These are phyloP conservation scores for Syrista parreyssii DNA, from an alignment of 2,888 invertebrate species.

Conservation along the genomic window DNA sequence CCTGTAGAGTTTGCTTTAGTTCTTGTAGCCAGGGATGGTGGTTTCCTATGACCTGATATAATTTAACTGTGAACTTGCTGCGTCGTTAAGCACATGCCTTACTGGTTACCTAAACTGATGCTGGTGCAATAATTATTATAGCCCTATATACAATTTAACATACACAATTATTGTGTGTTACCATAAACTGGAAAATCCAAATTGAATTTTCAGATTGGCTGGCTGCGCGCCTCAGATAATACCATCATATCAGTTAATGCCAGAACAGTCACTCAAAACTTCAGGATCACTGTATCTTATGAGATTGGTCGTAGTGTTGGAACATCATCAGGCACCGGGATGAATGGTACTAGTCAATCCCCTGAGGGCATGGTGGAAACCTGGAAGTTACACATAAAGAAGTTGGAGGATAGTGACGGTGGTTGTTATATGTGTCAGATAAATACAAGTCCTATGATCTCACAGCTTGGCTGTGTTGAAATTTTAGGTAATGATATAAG, in stretches of 20 bases:
- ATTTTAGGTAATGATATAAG: constrained; percentile 77
- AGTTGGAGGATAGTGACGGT: constrained; percentile 83
- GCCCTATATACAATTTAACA: too few species aligned
- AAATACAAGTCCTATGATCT: constrained; percentile 88
- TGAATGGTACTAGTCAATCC: constrained; percentile 83
- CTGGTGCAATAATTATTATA: background rate
- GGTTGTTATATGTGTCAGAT: constrained; percentile 95
- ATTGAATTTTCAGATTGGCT: constrained; percentile 74
- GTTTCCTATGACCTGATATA: background rate
- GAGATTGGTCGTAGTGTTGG: constrained; percentile 70
- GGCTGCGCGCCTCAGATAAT: constrained; percentile 90
- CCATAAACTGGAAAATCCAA: background rate
- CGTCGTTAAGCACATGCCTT: background rate
- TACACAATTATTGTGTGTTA: background rate
- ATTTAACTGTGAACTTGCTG: background rate
- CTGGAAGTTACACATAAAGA: constrained; percentile 87
- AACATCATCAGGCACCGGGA: constrained; percentile 66
- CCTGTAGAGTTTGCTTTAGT: background rate
- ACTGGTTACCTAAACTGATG: background rate
- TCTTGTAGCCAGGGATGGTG: background rate
- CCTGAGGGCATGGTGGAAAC: constrained; percentile 85
- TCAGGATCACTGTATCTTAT: constrained; percentile 83
- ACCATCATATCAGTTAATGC: constrained; percentile 89
- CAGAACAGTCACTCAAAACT: constrained; percentile 85
- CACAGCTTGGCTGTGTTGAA: constrained; percentile 88